Base-by-base conservation (phyloP, 1,140 invertebrate species). In the Hyles vespertilio region DNA sequence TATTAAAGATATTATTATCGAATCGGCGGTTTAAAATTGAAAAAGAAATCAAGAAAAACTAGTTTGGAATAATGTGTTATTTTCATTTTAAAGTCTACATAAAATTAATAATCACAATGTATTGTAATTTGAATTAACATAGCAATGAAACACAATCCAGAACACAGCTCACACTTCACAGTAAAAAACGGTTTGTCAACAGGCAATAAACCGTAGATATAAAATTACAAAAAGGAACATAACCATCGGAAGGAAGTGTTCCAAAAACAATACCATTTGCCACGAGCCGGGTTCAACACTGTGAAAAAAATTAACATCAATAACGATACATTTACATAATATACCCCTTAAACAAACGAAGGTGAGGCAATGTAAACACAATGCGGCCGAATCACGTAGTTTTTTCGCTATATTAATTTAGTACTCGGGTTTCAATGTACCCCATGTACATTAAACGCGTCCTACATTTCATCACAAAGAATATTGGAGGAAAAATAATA, bases 331-430 rank as follows among this genome's bases (percentile, higher is more conserved):
- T 87, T 87, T 88, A 88, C 85, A 86, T 86, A 88, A 83, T 76
- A 80, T 74, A 73, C 80, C 83, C 84, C 67, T 59, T 74, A 80
- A 73, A 79, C 74, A 73, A 84, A 86, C 81, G 77, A 59, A 75
- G 70, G 74, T 76, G 72, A 56, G 62, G 70, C 72, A 76, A 51
- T 53, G 75, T 77, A 81, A 22, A 22, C 80, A 85, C 82, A 81
- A 68, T 70, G 61, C 70, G 63, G 72, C 72, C 74, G 76, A 81
- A 80, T 77, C 80, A 72, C 72, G 67, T 73, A 81, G 70, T 79
- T 82, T 84, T 82, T 83, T 77, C 68, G 69, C 74, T 70, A 75
- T 85, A 88, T 84, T 88, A 88, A 88, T 88, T 88, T 85, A 82
- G 75, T 78, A 59, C 85, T 88, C 82, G 58, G 67, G 77, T 88